Percentiles rank a stretch among this genome's conserved stretches.
Conservation (phyloP, 2,113 vertebrate species). For the Alethe castanea region DNA sequence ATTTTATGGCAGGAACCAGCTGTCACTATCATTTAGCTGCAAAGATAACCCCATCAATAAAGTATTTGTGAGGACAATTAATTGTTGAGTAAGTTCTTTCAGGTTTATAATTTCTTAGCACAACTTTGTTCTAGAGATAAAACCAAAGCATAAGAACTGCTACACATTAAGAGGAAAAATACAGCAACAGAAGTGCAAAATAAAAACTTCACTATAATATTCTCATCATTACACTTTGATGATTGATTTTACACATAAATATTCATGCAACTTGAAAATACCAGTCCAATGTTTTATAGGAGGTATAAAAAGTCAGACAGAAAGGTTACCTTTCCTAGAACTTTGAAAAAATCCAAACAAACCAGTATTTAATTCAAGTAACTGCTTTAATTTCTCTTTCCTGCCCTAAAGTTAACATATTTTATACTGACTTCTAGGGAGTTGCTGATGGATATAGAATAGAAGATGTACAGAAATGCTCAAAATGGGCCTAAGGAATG, state of each 20-base stretch:
- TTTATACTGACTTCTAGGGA: not conserved
- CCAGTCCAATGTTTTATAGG: not conserved
- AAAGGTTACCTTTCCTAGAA: not conserved
- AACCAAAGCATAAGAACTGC: not conserved
- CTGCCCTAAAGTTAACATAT: not conserved
- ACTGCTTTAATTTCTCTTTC: not conserved
- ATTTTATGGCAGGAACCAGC: not conserved
- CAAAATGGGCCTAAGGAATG: not conserved
- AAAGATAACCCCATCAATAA: not conserved
- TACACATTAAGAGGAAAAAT: not conserved
- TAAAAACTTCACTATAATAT: not conserved
- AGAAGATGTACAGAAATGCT: not conserved
- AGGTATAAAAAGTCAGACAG: not conserved
- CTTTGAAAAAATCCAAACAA: not conserved
- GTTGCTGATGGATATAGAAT: not conserved
- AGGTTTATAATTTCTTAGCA: not conserved
- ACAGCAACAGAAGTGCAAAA: not conserved
- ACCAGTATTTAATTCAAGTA: not conserved
- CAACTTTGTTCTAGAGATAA: not conserved
- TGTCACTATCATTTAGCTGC: not conserved
- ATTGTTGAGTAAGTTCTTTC: not conserved
- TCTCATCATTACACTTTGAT: not conserved
- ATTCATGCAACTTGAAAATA: not conserved
- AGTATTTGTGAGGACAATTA: not conserved
- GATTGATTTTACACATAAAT: not conserved